Conservation (phyloP, 2,888 invertebrate genomes). For the Ceramica pisi region DNA sequence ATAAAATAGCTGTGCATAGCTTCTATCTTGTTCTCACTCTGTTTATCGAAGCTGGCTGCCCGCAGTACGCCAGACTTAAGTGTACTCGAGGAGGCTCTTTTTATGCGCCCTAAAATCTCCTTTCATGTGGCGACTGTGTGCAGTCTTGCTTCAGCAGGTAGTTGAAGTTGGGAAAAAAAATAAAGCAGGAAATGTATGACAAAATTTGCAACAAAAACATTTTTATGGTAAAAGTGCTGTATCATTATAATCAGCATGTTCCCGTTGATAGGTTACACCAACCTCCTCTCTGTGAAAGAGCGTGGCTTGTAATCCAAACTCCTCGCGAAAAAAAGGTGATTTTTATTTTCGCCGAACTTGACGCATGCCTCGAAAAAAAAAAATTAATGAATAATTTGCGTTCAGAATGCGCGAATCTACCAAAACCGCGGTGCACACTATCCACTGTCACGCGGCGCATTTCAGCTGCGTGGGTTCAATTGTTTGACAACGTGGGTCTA, state of each 20-base stretch:
- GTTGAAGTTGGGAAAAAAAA: background rate
- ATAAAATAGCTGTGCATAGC: background rate
- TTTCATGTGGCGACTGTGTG: constrained; percentile 24
- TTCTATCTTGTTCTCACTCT: background rate
- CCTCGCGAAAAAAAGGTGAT: too few relatives aligned
- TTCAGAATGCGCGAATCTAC: too few relatives aligned
- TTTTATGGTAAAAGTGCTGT: background rate
- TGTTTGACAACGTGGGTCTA: too few relatives aligned
- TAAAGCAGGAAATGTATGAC: background rate
- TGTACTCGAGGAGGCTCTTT: constrained; percentile 22
- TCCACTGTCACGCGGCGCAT: too few relatives aligned
- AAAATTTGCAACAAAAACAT: background rate
- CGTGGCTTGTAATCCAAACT: too few relatives aligned
- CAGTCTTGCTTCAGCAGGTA: background rate
- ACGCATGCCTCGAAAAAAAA: too few relatives aligned
- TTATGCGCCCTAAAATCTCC: constrained; percentile 37
- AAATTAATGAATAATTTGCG: too few relatives aligned
- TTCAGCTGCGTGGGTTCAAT: too few relatives aligned
- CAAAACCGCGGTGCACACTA: too few relatives aligned
- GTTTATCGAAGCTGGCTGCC: constrained; percentile 14
- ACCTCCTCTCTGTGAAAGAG: too few relatives aligned
- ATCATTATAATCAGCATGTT: background rate
- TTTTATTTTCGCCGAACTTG: too few relatives aligned
- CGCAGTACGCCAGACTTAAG: constrained; percentile 38
- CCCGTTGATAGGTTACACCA: background rate